Conservation (phyloP, 2,113 vertebrate genomes). For the Rhegmatorhina hoffmannsi region DNA sequence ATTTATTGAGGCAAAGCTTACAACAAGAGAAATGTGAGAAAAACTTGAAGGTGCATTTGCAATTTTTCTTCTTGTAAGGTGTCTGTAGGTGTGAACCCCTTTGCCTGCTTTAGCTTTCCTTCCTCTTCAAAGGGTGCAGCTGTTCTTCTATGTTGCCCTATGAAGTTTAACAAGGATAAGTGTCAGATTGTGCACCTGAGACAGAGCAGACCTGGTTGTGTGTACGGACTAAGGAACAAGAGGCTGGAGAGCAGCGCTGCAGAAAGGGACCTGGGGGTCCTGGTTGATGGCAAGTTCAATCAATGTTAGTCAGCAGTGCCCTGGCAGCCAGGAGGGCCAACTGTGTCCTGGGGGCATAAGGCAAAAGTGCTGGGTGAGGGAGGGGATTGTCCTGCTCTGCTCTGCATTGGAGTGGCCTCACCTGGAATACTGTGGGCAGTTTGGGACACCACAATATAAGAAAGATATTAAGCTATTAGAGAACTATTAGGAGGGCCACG, state of each 20-base stretch:
- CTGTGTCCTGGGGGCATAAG: not conserved
- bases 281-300: not conserved
- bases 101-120: not conserved
- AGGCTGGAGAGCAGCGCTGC: rapidly evolving
- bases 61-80: not conserved
- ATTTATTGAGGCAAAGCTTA: not conserved
- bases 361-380: not conserved
- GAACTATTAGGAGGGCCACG: not conserved
- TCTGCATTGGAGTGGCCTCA: not conserved
- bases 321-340: not conserved
- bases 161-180: not conserved
- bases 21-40: not conserved
- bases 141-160: not conserved
- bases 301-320: not conserved
- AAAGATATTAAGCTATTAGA: not conserved
- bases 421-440: not conserved
- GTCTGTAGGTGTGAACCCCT: not conserved
- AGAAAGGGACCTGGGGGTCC: not conserved
- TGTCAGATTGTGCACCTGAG: not conserved
- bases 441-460: not conserved
- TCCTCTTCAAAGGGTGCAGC: not conserved
- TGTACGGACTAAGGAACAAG: not conserved
- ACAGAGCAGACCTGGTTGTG: not conserved
- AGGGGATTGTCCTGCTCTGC: not conserved
- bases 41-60: not conserved